Base-by-base conservation (phyloP, 2,888 invertebrate species). In the Orthosia gracilis region DNA sequence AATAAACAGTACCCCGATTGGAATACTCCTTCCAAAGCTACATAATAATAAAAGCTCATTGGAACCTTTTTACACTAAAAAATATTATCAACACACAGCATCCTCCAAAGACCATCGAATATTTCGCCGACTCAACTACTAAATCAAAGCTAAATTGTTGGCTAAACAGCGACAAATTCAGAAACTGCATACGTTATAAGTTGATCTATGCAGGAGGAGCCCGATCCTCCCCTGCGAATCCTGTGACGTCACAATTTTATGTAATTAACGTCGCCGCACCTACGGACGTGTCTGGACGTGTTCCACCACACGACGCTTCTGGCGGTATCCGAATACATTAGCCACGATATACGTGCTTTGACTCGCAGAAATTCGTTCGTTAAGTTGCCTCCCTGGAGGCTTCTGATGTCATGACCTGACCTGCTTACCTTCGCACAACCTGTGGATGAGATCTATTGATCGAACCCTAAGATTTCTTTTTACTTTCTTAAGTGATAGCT, bases 241-340 rank as follows among this genome's bases (percentile, higher is more conserved):
- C 23, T 23, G 55, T 55, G 55, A 92, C 93, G 93, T 94, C 92
- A 94, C 92, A 91, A 91, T 94, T 93, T 94, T 92, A 93, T 92
- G 92, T 94, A 94, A 95, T 95, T 95, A 94, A 91, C 93, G 92
- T 90, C 81, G 79, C 87, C 85, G 88, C 87, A 88, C 86, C 86
- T 83, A 81, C 78, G 76, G 82, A 81, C 78, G 69, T 80, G 85
- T 74, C 84, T 84, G 88, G 87, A 87, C 89, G 86, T 86, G 88
- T 87, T 83, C 82, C 87, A 86, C 87, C 86, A 86, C 80, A 82
- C 78, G 82, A 87, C 88, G 90, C 89, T 90, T 87, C 90, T 88
- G 84, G 90, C 91, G 90, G 88, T 92, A 92, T 92, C 90, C 91
- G 93, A 93, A 93, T 93, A 92, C 91, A 93, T 93, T 93, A 93